Conservation (phyloP, 2,888 invertebrate genomes). For the Eledona agricola region DNA sequence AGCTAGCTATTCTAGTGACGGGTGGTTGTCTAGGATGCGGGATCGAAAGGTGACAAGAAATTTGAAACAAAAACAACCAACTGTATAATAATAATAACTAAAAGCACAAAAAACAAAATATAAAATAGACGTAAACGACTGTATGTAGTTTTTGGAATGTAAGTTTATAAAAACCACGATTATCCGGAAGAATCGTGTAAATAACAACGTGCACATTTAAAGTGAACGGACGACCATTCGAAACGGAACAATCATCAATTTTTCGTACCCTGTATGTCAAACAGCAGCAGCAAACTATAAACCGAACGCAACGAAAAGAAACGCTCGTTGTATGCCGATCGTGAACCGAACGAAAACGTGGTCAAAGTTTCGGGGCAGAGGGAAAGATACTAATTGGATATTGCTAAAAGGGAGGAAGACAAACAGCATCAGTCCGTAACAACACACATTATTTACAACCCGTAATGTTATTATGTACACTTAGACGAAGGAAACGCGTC, state of each 20-base stretch:
- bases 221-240: constrained; percentile 41
- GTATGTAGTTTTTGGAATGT: no score
- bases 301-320: constrained; percentile 25
- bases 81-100: constrained; percentile 18
- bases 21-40: constrained; percentile 32
- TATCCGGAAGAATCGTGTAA: constrained; percentile 50
- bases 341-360: constrained; percentile 13
- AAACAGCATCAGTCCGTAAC: constrained; percentile 58
- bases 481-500: constrained; percentile 29
- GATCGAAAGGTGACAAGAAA: constrained; percentile 30
- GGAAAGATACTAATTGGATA: constrained; percentile 48
- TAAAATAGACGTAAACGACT: constrained; percentile 16
- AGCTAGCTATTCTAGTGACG: constrained; percentile 40
- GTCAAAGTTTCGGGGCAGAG: constrained; percentile 39
- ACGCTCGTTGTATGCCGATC: constrained; percentile 43
- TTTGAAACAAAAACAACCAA: constrained; percentile 15
- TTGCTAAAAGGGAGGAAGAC: constrained; percentile 60
- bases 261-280: constrained; percentile 38
- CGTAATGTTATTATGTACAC: constrained; percentile 57
- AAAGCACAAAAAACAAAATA: constrained; percentile 14
- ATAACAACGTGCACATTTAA: constrained; percentile 58
- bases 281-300: constrained; percentile 12
- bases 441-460: constrained; percentile 59
- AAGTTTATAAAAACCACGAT: constrained; percentile 25
- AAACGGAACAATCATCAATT: constrained; percentile 28